Percentiles rank a stretch among this genome's conserved stretches.
phyloP scores from a whole-genome alignment of 2,797 vertebrate genomes.

The Oreochromis mossambicus region DNA sequence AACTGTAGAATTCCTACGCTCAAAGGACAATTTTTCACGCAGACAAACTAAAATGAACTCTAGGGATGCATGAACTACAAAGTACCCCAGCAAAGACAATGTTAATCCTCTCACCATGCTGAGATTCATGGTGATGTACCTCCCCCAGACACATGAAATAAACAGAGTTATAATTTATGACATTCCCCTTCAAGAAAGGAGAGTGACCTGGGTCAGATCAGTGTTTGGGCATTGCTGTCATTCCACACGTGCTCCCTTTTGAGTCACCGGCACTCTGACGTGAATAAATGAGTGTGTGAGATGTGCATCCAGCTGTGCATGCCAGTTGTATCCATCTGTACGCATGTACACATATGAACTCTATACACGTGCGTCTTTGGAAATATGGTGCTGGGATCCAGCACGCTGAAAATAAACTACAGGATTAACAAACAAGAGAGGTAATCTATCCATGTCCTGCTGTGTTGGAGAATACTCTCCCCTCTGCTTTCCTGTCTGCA shows the following conservation, averaged over 20 bases:
- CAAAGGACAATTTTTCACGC: background rate
- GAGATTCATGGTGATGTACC: conserved; percentile 1
- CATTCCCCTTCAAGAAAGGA: conserved; percentile 45
- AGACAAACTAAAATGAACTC: background rate
- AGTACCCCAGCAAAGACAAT: background rate
- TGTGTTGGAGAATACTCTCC: conserved; percentile 27
- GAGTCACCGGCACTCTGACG: conserved; percentile 1
- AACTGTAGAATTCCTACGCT: background rate
- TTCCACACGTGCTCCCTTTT: conserved; percentile 42
- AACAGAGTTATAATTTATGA: conserved; percentile 40
- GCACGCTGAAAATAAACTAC: conserved; percentile 61
- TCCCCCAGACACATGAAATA: conserved; percentile 28
- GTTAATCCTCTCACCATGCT: conserved; percentile 18
- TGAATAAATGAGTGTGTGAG: background rate
- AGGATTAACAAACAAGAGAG: conserved; percentile 49
- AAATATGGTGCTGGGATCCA: conserved; percentile 44
- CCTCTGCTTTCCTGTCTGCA: conserved; percentile 57
- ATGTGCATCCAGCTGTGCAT: conserved; percentile 1
- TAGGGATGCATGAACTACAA: background rate
- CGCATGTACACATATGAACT: background rate
- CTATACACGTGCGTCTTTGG: background rate
- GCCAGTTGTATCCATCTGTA: conserved; percentile 14
- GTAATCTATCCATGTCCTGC: conserved; percentile 16
- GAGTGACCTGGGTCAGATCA: conserved; percentile 47
- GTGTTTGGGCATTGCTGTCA: conserved; percentile 56